Percentiles rank a stretch among this genome's conserved stretches.
These are phyloP conservation scores for Takifugu rubripes DNA, from an alignment of 2,797 vertebrate species.

Conservation along the genomic window DNA sequence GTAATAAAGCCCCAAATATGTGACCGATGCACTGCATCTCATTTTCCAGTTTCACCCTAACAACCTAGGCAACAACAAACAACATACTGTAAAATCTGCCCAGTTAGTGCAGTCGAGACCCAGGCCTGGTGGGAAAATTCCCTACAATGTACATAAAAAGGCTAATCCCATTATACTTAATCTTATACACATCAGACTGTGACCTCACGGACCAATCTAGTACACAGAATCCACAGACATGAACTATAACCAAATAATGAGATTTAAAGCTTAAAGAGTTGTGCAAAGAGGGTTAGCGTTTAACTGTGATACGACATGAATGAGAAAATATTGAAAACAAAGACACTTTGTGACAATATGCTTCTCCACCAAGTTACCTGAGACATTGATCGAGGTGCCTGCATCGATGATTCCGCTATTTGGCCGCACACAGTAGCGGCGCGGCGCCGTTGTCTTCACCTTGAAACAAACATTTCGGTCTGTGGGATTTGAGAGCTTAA, in stretches of 20 bases:
- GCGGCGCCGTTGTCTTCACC: slow-evolving; percentile 98
- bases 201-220: neutral
- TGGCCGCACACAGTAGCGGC: slow-evolving; percentile 96
- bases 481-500: slow-evolving; percentile 96
- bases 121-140: slow-evolving; percentile 28
- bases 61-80: neutral
- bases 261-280: no score
- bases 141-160: slow-evolving; percentile 11
- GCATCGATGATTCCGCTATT: slow-evolving; percentile 98
- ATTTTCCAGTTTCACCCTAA: neutral
- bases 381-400: slow-evolving; percentile 95
- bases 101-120: slow-evolving; percentile 26
- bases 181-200: neutral
- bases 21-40: neutral
- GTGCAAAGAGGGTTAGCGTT: no score
- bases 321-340: no score
- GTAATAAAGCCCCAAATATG: neutral
- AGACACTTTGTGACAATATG: neutral
- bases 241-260: neutral
- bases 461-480: slow-evolving; percentile 98
- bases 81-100: no score
- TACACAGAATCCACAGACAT: neutral
- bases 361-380: slow-evolving; percentile 76
- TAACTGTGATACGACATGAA: no score
- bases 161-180: slow-evolving; percentile 4